Percentiles rank a stretch among this genome's conserved stretches.
Conservation (phyloP, 2,797 vertebrate genomes). For the Chrysolophus pictus region DNA sequence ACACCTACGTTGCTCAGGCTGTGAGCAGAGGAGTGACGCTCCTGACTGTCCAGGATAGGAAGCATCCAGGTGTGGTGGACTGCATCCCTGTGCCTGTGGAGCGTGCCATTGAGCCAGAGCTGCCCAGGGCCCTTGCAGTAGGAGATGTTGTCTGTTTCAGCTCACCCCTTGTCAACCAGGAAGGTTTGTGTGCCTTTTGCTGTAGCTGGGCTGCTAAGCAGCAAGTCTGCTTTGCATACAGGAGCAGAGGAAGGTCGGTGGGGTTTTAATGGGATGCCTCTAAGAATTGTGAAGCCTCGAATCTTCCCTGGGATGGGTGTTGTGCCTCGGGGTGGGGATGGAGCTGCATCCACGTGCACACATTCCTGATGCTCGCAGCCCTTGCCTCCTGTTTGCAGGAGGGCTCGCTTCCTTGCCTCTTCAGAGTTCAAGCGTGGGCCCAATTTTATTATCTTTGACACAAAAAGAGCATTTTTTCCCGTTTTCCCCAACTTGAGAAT, state of each 20-base stretch:
- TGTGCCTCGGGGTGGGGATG: no score
- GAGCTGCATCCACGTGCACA: not conserved
- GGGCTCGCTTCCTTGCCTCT: not conserved
- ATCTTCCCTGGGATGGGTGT: not conserved
- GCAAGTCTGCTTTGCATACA: no score
- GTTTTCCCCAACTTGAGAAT: not conserved
- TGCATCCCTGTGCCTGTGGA: conserved; percentile 77
- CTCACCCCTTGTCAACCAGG: conserved; percentile 66
- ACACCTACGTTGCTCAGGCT: conserved; percentile 72
- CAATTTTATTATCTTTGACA: not conserved
- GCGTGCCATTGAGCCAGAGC: conserved; percentile 73
- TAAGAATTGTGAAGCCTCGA: not conserved
- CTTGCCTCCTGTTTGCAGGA: no score
- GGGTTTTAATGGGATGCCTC: not conserved
- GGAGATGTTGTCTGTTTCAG: conserved; percentile 81
- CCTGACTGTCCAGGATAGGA: conserved; percentile 73
- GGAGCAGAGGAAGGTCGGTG: not conserved
- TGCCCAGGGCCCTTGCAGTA: conserved; percentile 11
- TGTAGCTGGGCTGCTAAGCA: not conserved
- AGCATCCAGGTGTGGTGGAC: conserved; percentile 77
- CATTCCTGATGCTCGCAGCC: not conserved
- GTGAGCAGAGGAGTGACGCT: conserved; percentile 76
- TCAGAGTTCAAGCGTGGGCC: not conserved
- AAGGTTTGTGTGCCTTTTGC: conserved; percentile 56
- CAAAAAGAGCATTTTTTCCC: not conserved